phyloP scores from a whole-genome alignment of 2,797 vertebrate species.

The Pseudotriccus pelzelni region DNA sequence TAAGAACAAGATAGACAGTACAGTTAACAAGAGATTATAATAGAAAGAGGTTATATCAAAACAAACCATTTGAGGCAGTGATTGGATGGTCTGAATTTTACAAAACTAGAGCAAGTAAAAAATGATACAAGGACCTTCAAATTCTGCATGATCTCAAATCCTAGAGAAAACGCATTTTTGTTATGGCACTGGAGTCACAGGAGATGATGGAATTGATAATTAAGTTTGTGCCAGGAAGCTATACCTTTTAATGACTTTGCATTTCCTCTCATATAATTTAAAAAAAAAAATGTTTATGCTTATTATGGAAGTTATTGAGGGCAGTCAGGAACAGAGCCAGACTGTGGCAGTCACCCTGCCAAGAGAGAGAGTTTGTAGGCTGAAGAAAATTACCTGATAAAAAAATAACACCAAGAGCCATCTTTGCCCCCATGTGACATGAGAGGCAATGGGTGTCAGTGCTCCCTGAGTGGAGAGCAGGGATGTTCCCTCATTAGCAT shows the following conservation, averaged over 20 bases:
- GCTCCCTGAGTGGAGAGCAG: background rate
- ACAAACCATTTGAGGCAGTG: background rate
- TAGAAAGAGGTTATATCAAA: background rate
- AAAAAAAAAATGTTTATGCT: background rate
- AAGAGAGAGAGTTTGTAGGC: background rate
- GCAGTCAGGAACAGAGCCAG: background rate
- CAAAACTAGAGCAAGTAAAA: background rate
- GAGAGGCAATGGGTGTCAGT: background rate
- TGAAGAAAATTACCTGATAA: background rate
- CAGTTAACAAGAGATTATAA: background rate
- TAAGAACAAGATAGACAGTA: background rate
- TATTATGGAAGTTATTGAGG: background rate
- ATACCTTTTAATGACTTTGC: background rate
- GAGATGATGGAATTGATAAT: background rate
- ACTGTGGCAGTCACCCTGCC: background rate
- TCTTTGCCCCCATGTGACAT: background rate
- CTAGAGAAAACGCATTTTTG: background rate
- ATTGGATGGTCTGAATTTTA: background rate
- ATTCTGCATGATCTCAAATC: background rate
- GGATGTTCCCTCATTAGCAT: background rate
- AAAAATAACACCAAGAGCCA: background rate
- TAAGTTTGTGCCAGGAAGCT: constrained; percentile 7
- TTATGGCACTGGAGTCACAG: background rate
- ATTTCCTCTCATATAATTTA: background rate
- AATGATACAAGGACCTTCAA: background rate